Evolutionary conservation across 2,888 invertebrate species (phyloP), one percentile per base, ranked within the genome.

Genomic region (Amorpha juglandis): DNA sequence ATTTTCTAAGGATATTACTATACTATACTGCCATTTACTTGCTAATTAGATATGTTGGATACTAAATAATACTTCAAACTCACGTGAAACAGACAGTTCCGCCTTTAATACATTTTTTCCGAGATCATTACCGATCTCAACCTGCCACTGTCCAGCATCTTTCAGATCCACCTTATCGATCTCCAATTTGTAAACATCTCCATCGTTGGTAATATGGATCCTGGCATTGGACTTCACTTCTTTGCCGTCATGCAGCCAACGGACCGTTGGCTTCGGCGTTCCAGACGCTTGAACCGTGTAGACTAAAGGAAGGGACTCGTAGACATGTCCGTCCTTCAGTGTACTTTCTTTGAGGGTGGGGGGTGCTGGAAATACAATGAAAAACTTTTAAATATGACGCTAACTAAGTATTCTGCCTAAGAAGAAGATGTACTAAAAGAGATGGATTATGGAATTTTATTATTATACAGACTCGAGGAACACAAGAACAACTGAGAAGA

Each of bases 61-160:
- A 42, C 1, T 21, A 63, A 33, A 21, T n/a, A 33, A 19, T 21
- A 19, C 47, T 11, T 12, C 11, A 14, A 53, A 93, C 95, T 95
- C 87, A 97, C 97, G 95, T 68, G 95, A 95, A 52, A 98, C 95
- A 33, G 95, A 95, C 12, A 98, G 90, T 48, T 95, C 94, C 35
- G 97, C 98, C 78, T 96, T 95, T 70, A 95, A 94, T 62, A 94
- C 94, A 69, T 96, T 95, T 83, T 97, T 97, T 64, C 98, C 99
- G 63, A 97, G 94, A 78, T 96, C 96, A 85, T 98, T 98, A 77
- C 95, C 95, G 64, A 98, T 94, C 69, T 96, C 95, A 68, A 97
- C 97, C 74, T 96, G 96, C 92, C 98, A 98, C 68, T 95, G 94
- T 11, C 97, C 97, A n/a, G 95, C 96, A 83, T 98, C 98, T 11